Conservation (phyloP, 2,113 vertebrate species). For the Peucedramus taeniatus region DNA sequence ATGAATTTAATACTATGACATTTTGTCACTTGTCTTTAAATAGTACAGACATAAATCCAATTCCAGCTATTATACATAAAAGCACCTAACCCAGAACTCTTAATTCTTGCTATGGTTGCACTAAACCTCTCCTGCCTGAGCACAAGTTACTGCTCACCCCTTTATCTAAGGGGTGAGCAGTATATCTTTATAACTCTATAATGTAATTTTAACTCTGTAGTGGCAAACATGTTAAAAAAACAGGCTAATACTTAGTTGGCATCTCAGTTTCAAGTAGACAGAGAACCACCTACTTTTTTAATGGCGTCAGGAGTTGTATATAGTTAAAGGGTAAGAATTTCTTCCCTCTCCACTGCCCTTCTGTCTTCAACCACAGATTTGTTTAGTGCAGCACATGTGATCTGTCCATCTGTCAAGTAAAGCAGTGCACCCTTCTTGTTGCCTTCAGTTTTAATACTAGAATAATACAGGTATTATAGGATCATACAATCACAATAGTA, state of each 20-base stretch:
- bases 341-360: neutral
- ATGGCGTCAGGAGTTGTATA: neutral
- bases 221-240: neutral
- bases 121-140: neutral
- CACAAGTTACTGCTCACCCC: neutral
- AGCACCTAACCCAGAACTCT: neutral
- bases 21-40: neutral
- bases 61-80: neutral
- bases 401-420: neutral
- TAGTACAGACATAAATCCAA: neutral
- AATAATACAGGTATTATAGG: neutral
- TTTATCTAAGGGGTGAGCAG: too few species aligned
- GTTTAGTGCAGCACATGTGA: fast-evolving
- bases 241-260: neutral
- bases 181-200: neutral
- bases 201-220: neutral
- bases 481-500: neutral
- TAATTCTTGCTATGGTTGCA: neutral
- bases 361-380: neutral
- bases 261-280: neutral
- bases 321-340: neutral
- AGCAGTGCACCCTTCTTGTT: neutral
- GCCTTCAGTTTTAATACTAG: neutral
- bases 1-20: neutral
- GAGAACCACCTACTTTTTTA: neutral